Evolutionary conservation across 1,140 invertebrate species (phyloP).

Genomic region (Tribolium madens): DNA sequence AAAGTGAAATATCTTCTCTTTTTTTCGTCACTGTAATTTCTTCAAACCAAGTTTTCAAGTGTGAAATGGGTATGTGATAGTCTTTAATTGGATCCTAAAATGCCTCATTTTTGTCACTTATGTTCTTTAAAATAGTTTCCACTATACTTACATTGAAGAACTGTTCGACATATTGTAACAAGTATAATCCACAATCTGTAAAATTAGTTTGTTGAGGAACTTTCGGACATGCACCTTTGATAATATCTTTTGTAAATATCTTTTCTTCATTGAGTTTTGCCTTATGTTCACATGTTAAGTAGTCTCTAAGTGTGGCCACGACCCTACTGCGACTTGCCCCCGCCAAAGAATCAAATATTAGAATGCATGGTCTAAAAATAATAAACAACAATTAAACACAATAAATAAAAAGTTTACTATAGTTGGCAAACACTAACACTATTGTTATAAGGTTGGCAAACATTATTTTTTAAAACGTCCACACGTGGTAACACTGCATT

Average conservation of each 20-base stretch:
- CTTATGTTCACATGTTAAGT: constrained; percentile 90
- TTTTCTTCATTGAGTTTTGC: constrained; percentile 77
- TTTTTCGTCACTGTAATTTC: constrained; percentile 82
- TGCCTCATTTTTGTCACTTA: background rate
- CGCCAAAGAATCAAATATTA: constrained; percentile 94
- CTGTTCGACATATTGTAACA: constrained; percentile 95
- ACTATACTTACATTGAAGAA: constrained; percentile 82
- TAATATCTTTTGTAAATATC: constrained; percentile 82
- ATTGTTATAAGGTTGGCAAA: background rate
- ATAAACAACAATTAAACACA: constrained; percentile 38
- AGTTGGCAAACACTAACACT: background rate
- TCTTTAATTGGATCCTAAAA: constrained; percentile 79
- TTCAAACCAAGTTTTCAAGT: constrained; percentile 83
- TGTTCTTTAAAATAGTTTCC: background rate
- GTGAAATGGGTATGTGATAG: constrained; percentile 81
- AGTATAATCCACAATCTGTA: constrained; percentile 95
- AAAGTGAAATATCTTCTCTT: constrained; percentile 81
- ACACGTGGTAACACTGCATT: too few relatives aligned
- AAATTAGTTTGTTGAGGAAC: constrained; percentile 97
- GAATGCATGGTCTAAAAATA: constrained; percentile 83
- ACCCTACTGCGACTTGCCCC: constrained; percentile 84
- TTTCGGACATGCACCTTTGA: constrained; percentile 86
- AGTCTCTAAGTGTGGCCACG: constrained; percentile 88
- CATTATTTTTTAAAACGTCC: too few relatives aligned
- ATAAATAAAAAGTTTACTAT: background rate